Conservation (phyloP, 2,888 invertebrate genomes). For the Drosophila vallismaia region DNA sequence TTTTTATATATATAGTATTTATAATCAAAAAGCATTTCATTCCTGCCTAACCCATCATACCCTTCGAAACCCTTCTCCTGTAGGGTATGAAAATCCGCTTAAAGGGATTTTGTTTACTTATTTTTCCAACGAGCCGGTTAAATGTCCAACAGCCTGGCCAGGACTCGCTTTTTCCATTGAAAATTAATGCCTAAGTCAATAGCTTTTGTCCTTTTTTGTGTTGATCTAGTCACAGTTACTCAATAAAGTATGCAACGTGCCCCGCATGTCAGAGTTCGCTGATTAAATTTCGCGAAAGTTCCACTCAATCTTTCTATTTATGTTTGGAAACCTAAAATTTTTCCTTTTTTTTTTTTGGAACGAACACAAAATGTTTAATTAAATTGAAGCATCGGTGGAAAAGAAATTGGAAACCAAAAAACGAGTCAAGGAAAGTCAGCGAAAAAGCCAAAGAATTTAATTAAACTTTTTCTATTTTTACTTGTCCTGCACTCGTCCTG, state of each 20-base stretch:
- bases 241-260: constrained; percentile 54
- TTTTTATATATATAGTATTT: background rate
- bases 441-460: constrained; percentile 65
- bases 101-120: constrained; percentile 19
- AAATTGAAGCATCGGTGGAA: constrained; percentile 57
- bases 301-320: constrained; percentile 47
- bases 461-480: constrained; percentile 66
- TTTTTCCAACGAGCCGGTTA: constrained; percentile 13
- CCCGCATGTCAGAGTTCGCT: constrained; percentile 36
- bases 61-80: background rate
- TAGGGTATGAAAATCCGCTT: background rate
- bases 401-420: constrained; percentile 65
- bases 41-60: background rate
- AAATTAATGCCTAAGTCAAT: constrained; percentile 48
- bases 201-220: constrained; percentile 59
- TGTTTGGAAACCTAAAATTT: constrained; percentile 21
- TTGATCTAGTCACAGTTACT: constrained; percentile 70
- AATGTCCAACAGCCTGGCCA: constrained; percentile 21
- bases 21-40: no score
- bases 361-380: constrained; percentile 72
- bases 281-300: constrained; percentile 70
- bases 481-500: constrained; percentile 8
- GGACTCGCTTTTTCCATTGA: constrained; percentile 13
- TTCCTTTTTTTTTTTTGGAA: constrained; percentile 12
- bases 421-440: constrained; percentile 18